phyloP scores from a whole-genome alignment of 2,113 vertebrate species.

The Pyrgilauda ruficollis region DNA sequence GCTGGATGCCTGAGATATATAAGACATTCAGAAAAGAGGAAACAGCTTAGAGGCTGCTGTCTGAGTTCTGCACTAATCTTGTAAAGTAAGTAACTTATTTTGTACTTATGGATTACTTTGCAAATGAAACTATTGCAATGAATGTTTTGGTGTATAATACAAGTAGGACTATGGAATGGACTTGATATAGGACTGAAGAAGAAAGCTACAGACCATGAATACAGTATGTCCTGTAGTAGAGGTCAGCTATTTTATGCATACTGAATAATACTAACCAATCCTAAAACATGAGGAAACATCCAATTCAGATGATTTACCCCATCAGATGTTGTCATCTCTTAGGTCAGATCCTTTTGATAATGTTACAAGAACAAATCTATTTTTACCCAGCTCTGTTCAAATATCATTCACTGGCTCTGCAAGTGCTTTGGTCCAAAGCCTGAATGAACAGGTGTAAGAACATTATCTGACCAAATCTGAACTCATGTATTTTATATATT shows the following conservation, averaged over 20 bases:
- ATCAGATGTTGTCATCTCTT: constrained; percentile 41
- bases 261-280: constrained; percentile 53
- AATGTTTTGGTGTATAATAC: not conserved
- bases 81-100: not conserved
- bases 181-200: not conserved
- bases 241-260: constrained; percentile 57
- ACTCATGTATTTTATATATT: constrained; percentile 60
- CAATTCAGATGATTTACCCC: constrained; percentile 63
- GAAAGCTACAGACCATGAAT: not conserved
- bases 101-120: not conserved
- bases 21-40: not conserved
- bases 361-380: constrained; percentile 70
- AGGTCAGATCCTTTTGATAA: constrained; percentile 61
- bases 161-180: not conserved
- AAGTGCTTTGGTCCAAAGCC: constrained; percentile 68
- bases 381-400: constrained; percentile 63
- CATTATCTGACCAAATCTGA: constrained; percentile 62
- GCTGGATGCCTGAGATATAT: not conserved
- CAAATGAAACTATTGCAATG: not conserved
- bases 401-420: constrained; percentile 61
- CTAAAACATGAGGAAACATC: constrained; percentile 69
- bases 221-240: not conserved
- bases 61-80: not conserved
- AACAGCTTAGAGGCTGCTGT: not conserved
- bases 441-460: constrained; percentile 73